Evolutionary conservation across 2,888 invertebrate genomes (phyloP).

Genomic region (Tortrix viridana): DNA sequence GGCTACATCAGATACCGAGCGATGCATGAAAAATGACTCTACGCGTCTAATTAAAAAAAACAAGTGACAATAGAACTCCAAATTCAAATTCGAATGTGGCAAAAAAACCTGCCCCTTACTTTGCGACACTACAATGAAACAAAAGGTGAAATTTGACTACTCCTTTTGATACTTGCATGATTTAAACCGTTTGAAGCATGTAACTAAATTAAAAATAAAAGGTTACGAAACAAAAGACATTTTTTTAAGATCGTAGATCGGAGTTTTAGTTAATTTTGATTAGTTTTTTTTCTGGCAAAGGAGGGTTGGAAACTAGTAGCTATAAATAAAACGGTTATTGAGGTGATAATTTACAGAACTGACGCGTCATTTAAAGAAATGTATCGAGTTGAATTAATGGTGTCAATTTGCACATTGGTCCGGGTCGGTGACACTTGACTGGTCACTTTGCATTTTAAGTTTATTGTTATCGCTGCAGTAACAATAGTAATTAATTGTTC

Average conservation of each 20-base stretch:
- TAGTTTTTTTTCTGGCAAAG: conserved; percentile 11
- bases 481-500: background rate
- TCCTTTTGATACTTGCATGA: conserved; percentile 71
- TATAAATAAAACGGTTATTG: conserved; percentile 17
- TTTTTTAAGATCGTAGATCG: conserved; percentile 40
- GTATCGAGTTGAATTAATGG: background rate
- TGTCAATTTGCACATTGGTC: conserved; percentile 5
- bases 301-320: conserved; percentile 12
- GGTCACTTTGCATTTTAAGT: background rate
- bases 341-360: conserved; percentile 26
- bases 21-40: conserved; percentile 84
- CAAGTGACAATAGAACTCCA: conserved; percentile 68
- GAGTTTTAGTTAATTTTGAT: conserved; percentile 23
- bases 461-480: background rate
- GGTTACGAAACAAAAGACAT: conserved; percentile 56
- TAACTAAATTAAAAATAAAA: conserved; percentile 58
- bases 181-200: conserved; percentile 69
- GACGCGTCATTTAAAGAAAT: conserved; percentile 1
- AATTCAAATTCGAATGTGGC: conserved; percentile 73
- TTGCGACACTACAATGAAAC: conserved; percentile 73
- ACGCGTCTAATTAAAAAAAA: conserved; percentile 74
- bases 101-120: conserved; percentile 66
- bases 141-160: conserved; percentile 76
- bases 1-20: conserved; percentile 80
- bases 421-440: conserved; percentile 1